A percentile compares a stretch with the other conserved stretches of the same genome.
Conservation (phyloP, 2,113 vertebrate species). For the Vulpes vulpes region DNA sequence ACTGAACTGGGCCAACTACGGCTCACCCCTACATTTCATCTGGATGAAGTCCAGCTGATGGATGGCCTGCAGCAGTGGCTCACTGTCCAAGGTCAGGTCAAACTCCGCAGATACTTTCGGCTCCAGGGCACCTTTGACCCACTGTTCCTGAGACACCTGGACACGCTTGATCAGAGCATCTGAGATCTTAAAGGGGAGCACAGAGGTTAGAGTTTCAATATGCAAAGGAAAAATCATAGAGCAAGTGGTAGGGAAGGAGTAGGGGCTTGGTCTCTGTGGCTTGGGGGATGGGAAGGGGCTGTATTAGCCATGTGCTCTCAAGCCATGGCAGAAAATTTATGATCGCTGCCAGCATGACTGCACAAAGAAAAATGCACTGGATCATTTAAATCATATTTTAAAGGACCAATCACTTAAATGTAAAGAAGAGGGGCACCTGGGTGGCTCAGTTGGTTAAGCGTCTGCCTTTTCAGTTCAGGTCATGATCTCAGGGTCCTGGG, state of each 20-base stretch:
- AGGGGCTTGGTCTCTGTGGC: background rate
- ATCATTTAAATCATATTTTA: background rate
- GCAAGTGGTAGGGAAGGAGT: background rate
- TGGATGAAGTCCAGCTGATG: constrained; percentile 98
- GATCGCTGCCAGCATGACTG: rapidly evolving
- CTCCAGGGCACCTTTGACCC: constrained; percentile 98
- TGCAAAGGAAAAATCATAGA: background rate
- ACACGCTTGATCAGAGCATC: constrained; percentile 98
- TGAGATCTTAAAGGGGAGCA: constrained; percentile 92
- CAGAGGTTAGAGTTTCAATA: background rate
- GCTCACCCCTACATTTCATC: constrained; percentile 95
- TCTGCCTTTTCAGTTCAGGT: too few species aligned
- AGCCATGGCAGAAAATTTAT: background rate
- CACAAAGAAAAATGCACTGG: background rate
- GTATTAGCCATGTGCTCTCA: too few species aligned
- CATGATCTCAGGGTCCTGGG: too few species aligned
- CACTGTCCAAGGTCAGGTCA: constrained; percentile 95
- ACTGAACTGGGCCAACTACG: constrained; percentile 68
- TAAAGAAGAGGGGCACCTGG: background rate
- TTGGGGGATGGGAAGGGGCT: background rate
- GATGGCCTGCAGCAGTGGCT: constrained; percentile 95
- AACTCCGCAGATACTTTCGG: constrained; percentile 97
- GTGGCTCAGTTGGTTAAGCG: too few species aligned
- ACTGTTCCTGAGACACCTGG: constrained; percentile 96
- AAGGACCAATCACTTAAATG: background rate